These are phyloP conservation scores for Gerosis bhagava DNA, from an alignment of 2,888 invertebrate species.

Conservation along the genomic window DNA sequence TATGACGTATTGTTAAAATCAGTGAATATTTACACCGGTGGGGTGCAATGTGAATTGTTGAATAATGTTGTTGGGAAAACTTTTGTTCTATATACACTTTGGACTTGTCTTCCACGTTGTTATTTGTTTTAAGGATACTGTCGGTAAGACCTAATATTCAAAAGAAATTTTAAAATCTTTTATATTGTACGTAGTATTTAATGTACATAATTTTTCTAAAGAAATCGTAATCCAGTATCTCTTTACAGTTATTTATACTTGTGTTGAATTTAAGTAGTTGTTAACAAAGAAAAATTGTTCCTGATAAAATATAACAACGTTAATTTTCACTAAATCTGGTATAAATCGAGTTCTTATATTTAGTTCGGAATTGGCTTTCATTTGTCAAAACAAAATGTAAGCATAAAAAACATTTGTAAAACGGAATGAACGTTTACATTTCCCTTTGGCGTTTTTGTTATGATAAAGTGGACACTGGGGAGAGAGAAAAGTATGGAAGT, in stretches of 20 bases:
- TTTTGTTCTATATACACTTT: conserved; percentile 76
- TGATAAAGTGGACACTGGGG: conserved; percentile 12
- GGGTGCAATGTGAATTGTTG: conserved; percentile 65
- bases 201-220: too few relatives aligned
- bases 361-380: conserved; percentile 6
- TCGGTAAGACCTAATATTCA: conserved; percentile 54
- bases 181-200: too few relatives aligned
- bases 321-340: too few relatives aligned
- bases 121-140: conserved; percentile 77
- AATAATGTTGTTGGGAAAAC: conserved; percentile 77
- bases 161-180: too few relatives aligned
- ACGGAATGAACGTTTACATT: conserved; percentile 9
- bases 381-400: conserved; percentile 11
- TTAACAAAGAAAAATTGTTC: too few relatives aligned
- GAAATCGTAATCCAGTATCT: too few relatives aligned
- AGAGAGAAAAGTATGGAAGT: conserved; percentile 13
- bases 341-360: too few relatives aligned
- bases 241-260: too few relatives aligned
- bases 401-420: conserved; percentile 13
- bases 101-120: conserved; percentile 80
- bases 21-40: conserved; percentile 31
- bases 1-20: conserved; percentile 22
- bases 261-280: too few relatives aligned
- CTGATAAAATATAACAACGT: too few relatives aligned
- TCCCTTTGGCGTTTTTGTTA: conserved; percentile 15